These are phyloP conservation scores for Drosophila borealis DNA, from an alignment of 2,888 invertebrate genomes.

Conservation along the genomic window DNA sequence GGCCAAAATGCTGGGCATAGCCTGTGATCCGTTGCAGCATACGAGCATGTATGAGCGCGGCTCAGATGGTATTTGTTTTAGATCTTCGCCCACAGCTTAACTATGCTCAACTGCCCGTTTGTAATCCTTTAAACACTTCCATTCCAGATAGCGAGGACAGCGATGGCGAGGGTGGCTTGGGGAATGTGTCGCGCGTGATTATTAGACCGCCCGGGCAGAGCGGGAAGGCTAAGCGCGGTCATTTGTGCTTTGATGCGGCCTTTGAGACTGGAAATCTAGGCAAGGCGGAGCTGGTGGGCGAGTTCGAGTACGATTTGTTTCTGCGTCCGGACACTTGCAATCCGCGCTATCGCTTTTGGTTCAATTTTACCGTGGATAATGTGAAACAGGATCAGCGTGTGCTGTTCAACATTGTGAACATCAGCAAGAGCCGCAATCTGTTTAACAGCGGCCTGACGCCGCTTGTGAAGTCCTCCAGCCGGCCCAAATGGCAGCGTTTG, in stretches of 20 bases:
- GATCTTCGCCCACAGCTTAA: not conserved
- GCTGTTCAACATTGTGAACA: slow-evolving; percentile 98
- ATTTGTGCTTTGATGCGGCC: slow-evolving; percentile 98
- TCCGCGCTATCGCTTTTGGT: slow-evolving; percentile 97
- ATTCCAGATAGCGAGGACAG: slow-evolving; percentile 94
- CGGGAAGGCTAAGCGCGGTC: slow-evolving; percentile 97
- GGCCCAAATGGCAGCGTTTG: slow-evolving; percentile 95
- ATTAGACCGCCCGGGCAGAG: slow-evolving; percentile 96
- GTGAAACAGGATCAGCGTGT: slow-evolving; percentile 97
- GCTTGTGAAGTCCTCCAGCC: slow-evolving; percentile 94
- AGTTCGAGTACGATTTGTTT: slow-evolving; percentile 98
- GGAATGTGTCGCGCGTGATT: slow-evolving; percentile 95
- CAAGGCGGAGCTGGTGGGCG: slow-evolving; percentile 96
- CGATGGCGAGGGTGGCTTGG: slow-evolving; percentile 96
- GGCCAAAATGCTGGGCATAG: slow-evolving; percentile 83
- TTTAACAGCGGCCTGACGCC: slow-evolving; percentile 97
- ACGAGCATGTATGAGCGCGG: slow-evolving; percentile 88
- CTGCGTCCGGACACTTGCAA: slow-evolving; percentile 98
- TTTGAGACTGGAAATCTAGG: slow-evolving; percentile 99
- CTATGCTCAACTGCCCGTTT: not conserved
- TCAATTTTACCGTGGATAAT: slow-evolving; percentile 99
- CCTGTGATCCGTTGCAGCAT: slow-evolving; percentile 86
- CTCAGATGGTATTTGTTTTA: slow-evolving; percentile 83
- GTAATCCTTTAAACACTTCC: not conserved
- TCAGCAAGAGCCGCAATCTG: slow-evolving; percentile 95